A percentile compares a stretch with the other conserved stretches of the same genome.
Conservation (phyloP, 2,113 vertebrate genomes). For the Gopherus flavomarginatus region DNA sequence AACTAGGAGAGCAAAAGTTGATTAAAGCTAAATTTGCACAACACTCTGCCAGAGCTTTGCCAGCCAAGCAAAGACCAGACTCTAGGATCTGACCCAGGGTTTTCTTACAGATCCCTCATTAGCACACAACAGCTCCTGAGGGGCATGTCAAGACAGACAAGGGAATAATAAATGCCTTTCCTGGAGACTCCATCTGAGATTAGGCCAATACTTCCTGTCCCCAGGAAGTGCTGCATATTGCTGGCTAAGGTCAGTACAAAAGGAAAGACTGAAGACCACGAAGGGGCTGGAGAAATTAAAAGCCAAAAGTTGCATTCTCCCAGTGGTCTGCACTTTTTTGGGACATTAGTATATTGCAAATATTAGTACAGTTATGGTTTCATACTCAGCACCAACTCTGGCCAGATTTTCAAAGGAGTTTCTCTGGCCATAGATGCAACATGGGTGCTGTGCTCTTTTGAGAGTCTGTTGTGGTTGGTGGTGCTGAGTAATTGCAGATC, state of each 20-base stretch:
- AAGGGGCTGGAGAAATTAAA: background rate
- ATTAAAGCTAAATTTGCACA: background rate
- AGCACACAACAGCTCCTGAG: background rate
- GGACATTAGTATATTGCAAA: background rate
- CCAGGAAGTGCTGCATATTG: background rate
- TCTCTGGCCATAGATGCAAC: background rate
- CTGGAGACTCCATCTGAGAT: background rate
- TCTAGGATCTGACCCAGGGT: background rate
- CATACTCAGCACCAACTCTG: background rate
- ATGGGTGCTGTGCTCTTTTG: background rate
- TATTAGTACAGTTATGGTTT: conserved; percentile 22
- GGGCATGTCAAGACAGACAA: background rate
- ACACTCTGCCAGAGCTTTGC: background rate
- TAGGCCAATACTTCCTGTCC: background rate
- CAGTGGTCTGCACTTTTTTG: background rate
- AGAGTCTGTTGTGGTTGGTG: background rate
- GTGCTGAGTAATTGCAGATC: background rate
- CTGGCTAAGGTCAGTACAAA: background rate
- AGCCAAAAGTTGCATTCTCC: background rate
- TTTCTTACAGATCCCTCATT: background rate
- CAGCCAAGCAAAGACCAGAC: background rate
- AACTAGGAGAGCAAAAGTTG: background rate
- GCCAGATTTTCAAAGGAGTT: conserved; percentile 41
- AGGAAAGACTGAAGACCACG: background rate
- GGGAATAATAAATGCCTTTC: fast-evolving